Conservation (phyloP, 2,797 vertebrate genomes). For the Columba guinea region DNA sequence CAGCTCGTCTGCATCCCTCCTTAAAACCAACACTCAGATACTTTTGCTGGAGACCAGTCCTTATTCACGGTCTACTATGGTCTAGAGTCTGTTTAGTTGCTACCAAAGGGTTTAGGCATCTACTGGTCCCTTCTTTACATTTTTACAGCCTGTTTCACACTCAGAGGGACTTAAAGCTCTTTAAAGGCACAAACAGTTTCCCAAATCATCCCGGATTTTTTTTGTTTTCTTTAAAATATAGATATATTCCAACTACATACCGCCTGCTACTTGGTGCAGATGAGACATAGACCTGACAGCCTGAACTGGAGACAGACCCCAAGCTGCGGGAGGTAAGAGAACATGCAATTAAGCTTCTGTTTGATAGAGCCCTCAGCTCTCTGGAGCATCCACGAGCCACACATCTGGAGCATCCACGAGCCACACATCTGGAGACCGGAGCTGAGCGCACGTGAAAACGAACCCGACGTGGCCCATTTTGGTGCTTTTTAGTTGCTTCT, state of each 20-base stretch:
- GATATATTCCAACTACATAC: not conserved
- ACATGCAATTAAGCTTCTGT: not conserved
- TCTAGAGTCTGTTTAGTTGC: not conserved
- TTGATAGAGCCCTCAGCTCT: not conserved
- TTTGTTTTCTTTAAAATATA: not conserved
- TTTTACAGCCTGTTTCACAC: not conserved
- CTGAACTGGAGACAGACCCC: not conserved
- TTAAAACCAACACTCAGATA: not conserved
- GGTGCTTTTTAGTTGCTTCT: not conserved
- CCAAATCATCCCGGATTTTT: not conserved
- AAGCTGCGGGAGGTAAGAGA: not conserved
- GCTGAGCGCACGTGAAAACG: rapidly evolving
- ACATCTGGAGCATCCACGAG: not conserved
- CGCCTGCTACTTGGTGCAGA: not conserved
- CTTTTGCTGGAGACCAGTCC: not conserved
- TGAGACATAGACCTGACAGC: not conserved
- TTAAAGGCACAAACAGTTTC: not conserved
- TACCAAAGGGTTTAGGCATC: not conserved
- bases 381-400: not conserved
- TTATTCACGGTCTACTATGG: rapidly evolving
- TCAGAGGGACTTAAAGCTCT: not conserved
- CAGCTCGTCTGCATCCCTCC: not conserved
- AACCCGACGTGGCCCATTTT: not conserved
- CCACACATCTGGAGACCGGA: not conserved
- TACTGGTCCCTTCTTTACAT: not conserved